Base-by-base conservation (phyloP, 2,888 invertebrate genomes). In the Thera obeliscata region DNA sequence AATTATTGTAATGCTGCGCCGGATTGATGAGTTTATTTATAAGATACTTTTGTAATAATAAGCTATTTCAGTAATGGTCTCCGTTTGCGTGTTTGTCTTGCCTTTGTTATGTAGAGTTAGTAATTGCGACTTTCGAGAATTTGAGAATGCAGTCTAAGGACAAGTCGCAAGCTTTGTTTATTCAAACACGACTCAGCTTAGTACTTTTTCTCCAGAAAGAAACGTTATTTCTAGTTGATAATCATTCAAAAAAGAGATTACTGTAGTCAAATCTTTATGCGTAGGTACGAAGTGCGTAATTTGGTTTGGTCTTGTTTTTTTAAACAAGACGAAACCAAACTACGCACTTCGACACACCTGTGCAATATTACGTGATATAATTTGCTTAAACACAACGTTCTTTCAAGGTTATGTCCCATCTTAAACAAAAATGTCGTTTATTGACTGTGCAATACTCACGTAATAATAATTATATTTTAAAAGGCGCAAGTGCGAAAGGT, bases 21-120 rank as follows among this genome's bases (percentile, higher is more conserved):
- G 69, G 73, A 73, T 73, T 72, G 75, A 75, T 71, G 69, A 73
- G 74, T 75, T 74, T 74, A 75, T 75, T 72, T 67, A 61, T 65
- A 57, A 64, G 64, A 70, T 71, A 62, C 61, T 71, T 74, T 69
- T 61, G 71, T 73, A 73, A 69, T 70, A 67, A 69, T 70, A 67
- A 69, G 67, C 59, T 50, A 50, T 65, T 64, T 71, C 56, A 65
- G 64, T 59, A 46, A 70, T 65, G 58, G 61, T 11, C 46, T 55
- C 65, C 56, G 56, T 60, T 60, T 66, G 63, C 60, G 66, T 69
- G 66, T 60, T 62, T 54, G 56, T 56, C 55, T 59, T 66, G 54
- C 49, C 52, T 69, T 69, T 66, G 59, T 65, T 65, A 49, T 43
- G 58, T 61, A 50, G 64, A 62, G 38, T 11, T 62, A 60, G 41